phyloP scores from a whole-genome alignment of 2,888 invertebrate species.

The Amaurobius ferox region DNA sequence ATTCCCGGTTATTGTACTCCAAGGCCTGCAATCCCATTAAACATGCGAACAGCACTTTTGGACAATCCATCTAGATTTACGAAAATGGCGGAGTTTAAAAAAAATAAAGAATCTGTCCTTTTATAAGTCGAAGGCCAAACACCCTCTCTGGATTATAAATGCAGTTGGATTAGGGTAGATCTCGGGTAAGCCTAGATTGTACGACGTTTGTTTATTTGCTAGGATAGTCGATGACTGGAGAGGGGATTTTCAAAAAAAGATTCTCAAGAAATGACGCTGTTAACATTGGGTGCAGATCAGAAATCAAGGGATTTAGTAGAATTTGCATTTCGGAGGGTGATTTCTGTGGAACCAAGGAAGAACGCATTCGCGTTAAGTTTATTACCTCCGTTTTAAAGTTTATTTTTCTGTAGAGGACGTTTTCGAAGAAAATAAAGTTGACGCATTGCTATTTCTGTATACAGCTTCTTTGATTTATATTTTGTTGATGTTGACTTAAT shows the following conservation, averaged over 20 bases:
- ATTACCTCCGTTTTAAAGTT: conserved; percentile 1
- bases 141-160: conserved; percentile 62
- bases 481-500: too few species aligned
- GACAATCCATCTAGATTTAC: conserved; percentile 62
- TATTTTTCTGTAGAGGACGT: background rate
- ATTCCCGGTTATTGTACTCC: conserved; percentile 38
- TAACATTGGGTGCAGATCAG: conserved; percentile 10
- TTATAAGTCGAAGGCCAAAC: conserved; percentile 22
- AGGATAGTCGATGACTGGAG: background rate
- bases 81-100: conserved; percentile 19
- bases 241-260: background rate
- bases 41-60: conserved; percentile 27
- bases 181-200: conserved; percentile 1
- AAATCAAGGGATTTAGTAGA: conserved; percentile 55
- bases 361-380: conserved; percentile 7
- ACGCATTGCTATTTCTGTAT: background rate
- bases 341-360: conserved; percentile 22
- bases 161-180: conserved; percentile 48
- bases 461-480: too few species aligned
- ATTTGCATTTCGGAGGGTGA: background rate
- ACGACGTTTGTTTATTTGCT: conserved; percentile 9
- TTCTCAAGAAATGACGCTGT: background rate
- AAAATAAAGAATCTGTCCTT: too few species aligned
- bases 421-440: background rate
- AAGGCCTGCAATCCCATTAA: conserved; percentile 8